Evolutionary conservation across 92 coral and sea anemone species (phyloP).

Genomic region (Porites divaricata): DNA sequence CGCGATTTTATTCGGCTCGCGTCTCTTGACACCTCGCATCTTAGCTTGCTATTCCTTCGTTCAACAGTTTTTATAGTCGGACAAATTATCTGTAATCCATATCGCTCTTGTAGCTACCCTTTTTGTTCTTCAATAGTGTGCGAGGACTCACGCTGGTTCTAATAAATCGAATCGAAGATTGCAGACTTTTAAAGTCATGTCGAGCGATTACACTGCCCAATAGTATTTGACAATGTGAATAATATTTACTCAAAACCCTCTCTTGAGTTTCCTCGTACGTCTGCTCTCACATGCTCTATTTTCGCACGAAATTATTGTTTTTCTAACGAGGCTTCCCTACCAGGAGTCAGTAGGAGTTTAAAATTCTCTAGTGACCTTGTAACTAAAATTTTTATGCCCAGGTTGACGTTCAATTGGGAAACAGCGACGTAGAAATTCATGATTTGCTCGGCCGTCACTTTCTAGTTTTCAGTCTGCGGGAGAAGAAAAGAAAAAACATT

Average conservation of each 20-base stretch:
- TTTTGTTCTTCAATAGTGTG: conserved; percentile 33
- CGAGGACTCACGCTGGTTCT: conserved; percentile 30
- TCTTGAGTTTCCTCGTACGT: background rate
- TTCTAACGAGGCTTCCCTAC: conserved; percentile 1
- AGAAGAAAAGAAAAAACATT: background rate
- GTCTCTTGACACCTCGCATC: background rate
- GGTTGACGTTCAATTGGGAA: too few relatives aligned
- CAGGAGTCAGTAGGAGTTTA: background rate
- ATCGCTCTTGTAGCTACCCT: conserved; percentile 22
- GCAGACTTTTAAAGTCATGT: background rate
- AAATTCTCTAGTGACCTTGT: conserved; percentile 11
- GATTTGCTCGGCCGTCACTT: background rate
- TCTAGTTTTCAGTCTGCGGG: background rate
- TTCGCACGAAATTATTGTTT: background rate
- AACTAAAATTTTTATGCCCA: background rate
- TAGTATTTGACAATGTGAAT: background rate
- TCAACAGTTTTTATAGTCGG: background rate
- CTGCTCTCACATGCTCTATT: background rate
- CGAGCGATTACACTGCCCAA: background rate
- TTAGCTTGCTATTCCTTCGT: background rate
- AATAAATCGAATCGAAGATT: conserved; percentile 18
- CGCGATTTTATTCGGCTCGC: background rate
- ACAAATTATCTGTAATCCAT: conserved; percentile 19
- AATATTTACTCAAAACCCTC: conserved; percentile 7
- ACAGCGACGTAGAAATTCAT: background rate